Percentiles rank a stretch among this genome's conserved stretches.
phyloP scores from a whole-genome alignment of 37 sponge, comb jelly and placozoan genomes.

The Aplysina aerophoba region DNA sequence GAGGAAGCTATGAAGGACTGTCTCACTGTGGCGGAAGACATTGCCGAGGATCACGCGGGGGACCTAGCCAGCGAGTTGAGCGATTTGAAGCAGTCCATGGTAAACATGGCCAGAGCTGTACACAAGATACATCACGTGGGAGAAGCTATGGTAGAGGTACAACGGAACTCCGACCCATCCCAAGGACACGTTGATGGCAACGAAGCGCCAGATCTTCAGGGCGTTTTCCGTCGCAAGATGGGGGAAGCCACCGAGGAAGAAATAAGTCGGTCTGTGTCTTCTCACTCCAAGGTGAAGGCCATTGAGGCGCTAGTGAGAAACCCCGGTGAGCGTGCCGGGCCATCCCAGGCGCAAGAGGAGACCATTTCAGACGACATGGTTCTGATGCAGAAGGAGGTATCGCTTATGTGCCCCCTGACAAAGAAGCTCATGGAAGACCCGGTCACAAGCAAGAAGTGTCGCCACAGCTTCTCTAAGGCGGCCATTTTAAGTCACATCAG shows the following conservation, averaged over 20 bases:
- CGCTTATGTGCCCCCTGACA: conserved; percentile 76
- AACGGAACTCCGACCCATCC: not conserved
- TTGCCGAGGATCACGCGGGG: not conserved
- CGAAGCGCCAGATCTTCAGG: not conserved
- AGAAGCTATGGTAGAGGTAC: not conserved
- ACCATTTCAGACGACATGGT: not conserved
- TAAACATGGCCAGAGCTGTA: not conserved
- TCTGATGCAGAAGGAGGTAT: conserved; percentile 44
- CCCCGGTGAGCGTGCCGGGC: not conserved
- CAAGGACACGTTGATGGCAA: not conserved
- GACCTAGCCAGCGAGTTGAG: not conserved
- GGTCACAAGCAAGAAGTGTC: conserved; percentile 57
- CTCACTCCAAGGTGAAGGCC: not conserved
- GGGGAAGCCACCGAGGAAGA: not conserved
- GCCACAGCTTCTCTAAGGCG: conserved; percentile 59
- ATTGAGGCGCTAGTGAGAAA: not conserved
- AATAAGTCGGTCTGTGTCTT: too few relatives aligned
- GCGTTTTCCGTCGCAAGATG: not conserved
- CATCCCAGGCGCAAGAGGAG: not conserved
- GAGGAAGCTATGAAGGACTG: conserved; percentile 25
- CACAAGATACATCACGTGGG: not conserved
- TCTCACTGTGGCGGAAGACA: conserved; percentile 8
- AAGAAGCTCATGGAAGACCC: conserved; percentile 56
- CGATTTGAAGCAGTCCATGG: not conserved
- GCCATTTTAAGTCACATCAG: conserved; percentile 61